Conservation (phyloP, 1,140 invertebrate genomes). For the Lutraria rhynchaena region DNA sequence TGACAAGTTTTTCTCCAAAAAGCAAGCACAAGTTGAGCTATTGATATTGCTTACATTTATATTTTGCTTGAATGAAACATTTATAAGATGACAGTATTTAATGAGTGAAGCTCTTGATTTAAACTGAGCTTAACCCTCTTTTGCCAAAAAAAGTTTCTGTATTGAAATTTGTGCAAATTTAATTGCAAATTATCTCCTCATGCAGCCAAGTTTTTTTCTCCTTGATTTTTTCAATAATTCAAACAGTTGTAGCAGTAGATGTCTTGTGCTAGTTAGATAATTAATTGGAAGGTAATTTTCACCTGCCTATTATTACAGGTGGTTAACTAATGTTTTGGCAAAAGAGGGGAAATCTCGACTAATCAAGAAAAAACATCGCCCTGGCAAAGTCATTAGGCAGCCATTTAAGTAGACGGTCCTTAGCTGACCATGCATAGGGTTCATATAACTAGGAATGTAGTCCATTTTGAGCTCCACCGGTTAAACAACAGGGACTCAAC, state of each 20-base stretch:
- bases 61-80: no score
- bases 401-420: conserved; percentile 23
- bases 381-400: conserved; percentile 68
- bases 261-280: conserved; percentile 4
- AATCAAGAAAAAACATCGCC: conserved; percentile 71
- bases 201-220: conserved; percentile 7
- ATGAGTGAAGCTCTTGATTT: conserved; percentile 28
- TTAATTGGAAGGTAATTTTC: conserved; percentile 22
- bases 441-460: no score
- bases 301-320: conserved; percentile 77
- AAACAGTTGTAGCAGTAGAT: no score
- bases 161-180: not conserved
- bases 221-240: no score
- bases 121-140: no score
- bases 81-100: no score
- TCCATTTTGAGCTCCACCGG: no score
- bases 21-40: conserved; percentile 17
- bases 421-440: no score
- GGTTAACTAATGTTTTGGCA: conserved; percentile 73
- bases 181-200: conserved; percentile 30
- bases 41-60: no score
- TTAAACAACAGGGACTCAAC: no score
- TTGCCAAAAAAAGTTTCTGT: not conserved
- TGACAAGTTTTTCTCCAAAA: conserved; percentile 20
- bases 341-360: conserved; percentile 71